phyloP scores from a whole-genome alignment of 2,113 vertebrate species.

The Nesoenas mayeri region DNA sequence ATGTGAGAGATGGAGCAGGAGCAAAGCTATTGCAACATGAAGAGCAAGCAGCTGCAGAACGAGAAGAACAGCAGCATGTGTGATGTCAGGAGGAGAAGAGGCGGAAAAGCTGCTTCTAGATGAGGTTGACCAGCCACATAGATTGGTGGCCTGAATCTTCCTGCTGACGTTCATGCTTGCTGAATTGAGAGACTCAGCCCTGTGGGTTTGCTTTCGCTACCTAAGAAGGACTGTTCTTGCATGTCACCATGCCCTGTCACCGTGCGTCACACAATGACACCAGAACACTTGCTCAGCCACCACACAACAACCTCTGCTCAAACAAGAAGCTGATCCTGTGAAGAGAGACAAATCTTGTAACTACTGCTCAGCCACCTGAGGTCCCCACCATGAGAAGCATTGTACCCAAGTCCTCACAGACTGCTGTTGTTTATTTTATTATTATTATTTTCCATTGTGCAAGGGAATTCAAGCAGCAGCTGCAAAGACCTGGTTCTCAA shows the following conservation, averaged over 20 bases:
- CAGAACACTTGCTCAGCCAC: background rate
- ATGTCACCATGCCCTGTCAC: accelerated
- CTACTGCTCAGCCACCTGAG: background rate
- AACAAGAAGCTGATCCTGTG: background rate
- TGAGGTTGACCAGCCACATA: background rate
- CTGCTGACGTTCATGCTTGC: accelerated
- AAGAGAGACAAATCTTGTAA: background rate
- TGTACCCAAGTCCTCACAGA: background rate
- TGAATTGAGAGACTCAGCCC: accelerated
- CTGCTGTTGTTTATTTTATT: too few species aligned
- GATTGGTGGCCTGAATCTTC: accelerated
- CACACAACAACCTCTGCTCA: accelerated
- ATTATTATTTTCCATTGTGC: too few species aligned
- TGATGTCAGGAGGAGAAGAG: background rate
- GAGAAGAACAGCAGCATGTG: accelerated
- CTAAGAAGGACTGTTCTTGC: accelerated
- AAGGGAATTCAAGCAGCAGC: background rate
- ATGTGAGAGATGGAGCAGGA: background rate
- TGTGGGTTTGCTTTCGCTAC: background rate
- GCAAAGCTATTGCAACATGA: background rate
- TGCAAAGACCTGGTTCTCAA: background rate
- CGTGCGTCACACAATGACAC: background rate
- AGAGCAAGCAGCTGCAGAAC: accelerated
- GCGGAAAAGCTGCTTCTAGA: background rate
- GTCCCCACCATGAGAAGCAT: background rate